A percentile compares a stretch with the other conserved stretches of the same genome.
Conservation (phyloP, 2,888 invertebrate genomes). For the Mythimna lalbum region DNA sequence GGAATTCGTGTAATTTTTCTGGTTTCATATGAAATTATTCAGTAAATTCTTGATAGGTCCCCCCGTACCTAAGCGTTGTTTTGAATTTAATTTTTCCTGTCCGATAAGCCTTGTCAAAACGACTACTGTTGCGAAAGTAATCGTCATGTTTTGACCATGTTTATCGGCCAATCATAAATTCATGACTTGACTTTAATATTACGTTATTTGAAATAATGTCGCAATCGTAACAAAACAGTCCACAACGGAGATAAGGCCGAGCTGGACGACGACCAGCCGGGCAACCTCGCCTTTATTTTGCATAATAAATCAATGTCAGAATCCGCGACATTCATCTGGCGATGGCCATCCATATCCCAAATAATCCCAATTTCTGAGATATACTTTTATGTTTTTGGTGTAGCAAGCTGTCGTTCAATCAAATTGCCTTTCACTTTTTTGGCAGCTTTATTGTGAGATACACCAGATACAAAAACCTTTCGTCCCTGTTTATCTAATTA, state of each 20-base stretch:
- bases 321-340: conserved; percentile 43
- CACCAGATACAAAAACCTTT: no score
- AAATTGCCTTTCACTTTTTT: conserved; percentile 41
- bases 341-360: conserved; percentile 57
- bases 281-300: conserved; percentile 66
- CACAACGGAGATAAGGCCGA: conserved; percentile 36
- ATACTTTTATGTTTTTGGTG: conserved; percentile 57
- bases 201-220: conserved; percentile 31
- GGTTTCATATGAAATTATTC: no score
- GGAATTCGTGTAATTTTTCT: no score
- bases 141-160: not conserved
- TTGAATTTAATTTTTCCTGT: no score
- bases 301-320: conserved; percentile 75
- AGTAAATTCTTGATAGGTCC: no score
- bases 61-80: no score
- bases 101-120: not conserved
- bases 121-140: not conserved
- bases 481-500: no score
- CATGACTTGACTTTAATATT: conserved; percentile 16
- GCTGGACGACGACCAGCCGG: conserved; percentile 12
- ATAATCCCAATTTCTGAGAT: conserved; percentile 54
- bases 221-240: conserved; percentile 32
- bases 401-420: conserved; percentile 37
- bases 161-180: conserved; percentile 8
- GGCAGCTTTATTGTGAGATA: not conserved